phyloP scores from a whole-genome alignment of 1,140 invertebrate genomes.

The Musca domestica region DNA sequence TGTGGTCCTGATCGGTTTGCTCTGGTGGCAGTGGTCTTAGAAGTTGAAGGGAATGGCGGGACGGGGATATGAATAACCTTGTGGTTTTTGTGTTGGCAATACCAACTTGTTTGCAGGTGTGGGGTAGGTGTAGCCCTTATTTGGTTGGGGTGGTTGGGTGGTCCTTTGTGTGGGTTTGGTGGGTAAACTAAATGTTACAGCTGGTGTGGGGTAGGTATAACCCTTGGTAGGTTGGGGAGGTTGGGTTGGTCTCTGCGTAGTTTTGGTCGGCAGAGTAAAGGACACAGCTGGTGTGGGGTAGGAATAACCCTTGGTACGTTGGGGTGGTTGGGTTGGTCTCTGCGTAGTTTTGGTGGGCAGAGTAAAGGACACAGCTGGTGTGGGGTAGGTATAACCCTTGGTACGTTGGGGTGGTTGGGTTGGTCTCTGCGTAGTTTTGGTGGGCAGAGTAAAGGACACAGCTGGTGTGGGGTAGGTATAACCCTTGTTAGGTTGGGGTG shows the following conservation, averaged over 20 bases:
- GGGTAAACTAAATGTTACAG: neutral
- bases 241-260: neutral
- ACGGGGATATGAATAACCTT: constrained; percentile 21
- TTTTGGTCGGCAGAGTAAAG: neutral
- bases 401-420: constrained; percentile 14
- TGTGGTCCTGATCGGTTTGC: constrained; percentile 5
- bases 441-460: constrained; percentile 10
- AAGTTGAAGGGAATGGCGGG: constrained; percentile 12
- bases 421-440: constrained; percentile 9
- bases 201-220: constrained; percentile 28
- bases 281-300: constrained; percentile 32
- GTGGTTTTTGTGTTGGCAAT: constrained; percentile 24
- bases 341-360: constrained; percentile 29
- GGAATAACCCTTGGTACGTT: constrained; percentile 29
- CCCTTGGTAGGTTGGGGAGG: neutral
- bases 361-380: constrained; percentile 28
- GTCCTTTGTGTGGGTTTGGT: constrained; percentile 12
- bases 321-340: constrained; percentile 33
- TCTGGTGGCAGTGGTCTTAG: constrained; percentile 2
- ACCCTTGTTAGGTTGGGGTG: constrained; percentile 18
- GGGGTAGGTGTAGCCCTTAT: constrained; percentile 35
- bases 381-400: constrained; percentile 22
- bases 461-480: constrained; percentile 23
- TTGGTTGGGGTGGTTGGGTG: constrained; percentile 18
- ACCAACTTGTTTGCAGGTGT: constrained; percentile 37